Percentiles rank a stretch among this genome's conserved stretches.
These are phyloP conservation scores for Luscinia megarhynchos DNA, from an alignment of 2,797 vertebrate species.

Conservation along the genomic window DNA sequence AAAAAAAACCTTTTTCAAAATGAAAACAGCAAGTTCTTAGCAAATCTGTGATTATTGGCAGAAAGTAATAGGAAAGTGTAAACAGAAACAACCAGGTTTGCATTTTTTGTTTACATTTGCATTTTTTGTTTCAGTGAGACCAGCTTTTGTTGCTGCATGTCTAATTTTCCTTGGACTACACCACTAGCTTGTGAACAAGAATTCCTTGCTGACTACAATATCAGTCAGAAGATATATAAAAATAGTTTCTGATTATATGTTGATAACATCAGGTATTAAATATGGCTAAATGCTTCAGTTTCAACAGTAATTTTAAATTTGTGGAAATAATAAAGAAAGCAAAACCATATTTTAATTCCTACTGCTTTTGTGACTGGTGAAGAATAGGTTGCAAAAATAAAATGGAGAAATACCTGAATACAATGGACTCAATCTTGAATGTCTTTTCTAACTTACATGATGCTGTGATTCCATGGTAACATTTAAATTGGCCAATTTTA, in stretches of 20 bases:
- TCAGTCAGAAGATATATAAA: not conserved
- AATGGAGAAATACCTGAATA: not conserved
- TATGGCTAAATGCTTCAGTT: not conserved
- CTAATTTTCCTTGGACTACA: not conserved
- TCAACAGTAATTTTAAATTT: not conserved
- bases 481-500: not conserved
- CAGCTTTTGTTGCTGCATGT: not conserved
- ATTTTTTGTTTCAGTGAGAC: not conserved
- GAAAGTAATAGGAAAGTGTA: not conserved
- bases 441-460: not conserved
- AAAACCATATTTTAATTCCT: not conserved
- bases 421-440: rapidly evolving
- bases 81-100: not conserved
- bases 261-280: not conserved
- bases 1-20: not conserved
- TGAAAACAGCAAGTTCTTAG: not conserved
- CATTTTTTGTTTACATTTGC: not conserved
- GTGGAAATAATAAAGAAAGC: not conserved
- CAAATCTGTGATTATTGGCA: not conserved
- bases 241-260: not conserved
- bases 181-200: not conserved
- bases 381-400: not conserved
- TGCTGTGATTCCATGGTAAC: not conserved
- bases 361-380: not conserved
- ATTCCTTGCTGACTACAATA: not conserved